Base-by-base conservation (phyloP, 2,113 vertebrate genomes). In the Leuciscus idus region DNA sequence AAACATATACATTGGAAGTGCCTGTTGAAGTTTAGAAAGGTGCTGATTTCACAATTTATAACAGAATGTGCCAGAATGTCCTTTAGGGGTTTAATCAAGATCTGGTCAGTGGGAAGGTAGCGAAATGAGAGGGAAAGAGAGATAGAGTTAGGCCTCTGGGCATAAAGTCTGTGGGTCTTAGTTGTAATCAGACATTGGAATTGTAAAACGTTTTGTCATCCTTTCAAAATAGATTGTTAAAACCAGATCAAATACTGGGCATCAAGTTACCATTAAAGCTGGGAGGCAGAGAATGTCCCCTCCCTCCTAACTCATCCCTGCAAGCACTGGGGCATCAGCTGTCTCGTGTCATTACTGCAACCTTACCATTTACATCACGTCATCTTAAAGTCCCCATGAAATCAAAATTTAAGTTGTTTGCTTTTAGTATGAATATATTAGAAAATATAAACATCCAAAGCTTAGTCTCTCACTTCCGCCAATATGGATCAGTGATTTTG, bases 191-290 rank as follows among this genome's bases (percentile, higher is more conserved):
- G 82, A 83, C 76, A 10, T 79, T 81, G 83, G 87, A 87, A 90
- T 86, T 81, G 80, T 89, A 83, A 85, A 91, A 90, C 66, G 77
- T 88, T 88, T 88, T 90, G 91, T 92, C 91, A 91, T 92, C 81
- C 70, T 89, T 89, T 91, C 84, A 90, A 92, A 93, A 91, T 92
- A 92, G 92, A 91, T 89, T 84, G 80, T 88, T 92, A 86, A 91
- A 90, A 88, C 90, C 91, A 92, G 85, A 92, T 90, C 88, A 90
- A 91, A 91, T 89, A 84, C 88, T 74, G 72, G 46, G 85, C 85
- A 59, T 92, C 85, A 28, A 73, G 88, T 92, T 92, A 91, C 90
- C 88, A 90, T 89, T 91, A 89, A 89, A 89, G 87, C 87, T 78
- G 73, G 88, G 87, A 91, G 89, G 88, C 90, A 86, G 86, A 86